Base-by-base conservation (phyloP, 1,140 invertebrate species). In the Linepithema humile region DNA sequence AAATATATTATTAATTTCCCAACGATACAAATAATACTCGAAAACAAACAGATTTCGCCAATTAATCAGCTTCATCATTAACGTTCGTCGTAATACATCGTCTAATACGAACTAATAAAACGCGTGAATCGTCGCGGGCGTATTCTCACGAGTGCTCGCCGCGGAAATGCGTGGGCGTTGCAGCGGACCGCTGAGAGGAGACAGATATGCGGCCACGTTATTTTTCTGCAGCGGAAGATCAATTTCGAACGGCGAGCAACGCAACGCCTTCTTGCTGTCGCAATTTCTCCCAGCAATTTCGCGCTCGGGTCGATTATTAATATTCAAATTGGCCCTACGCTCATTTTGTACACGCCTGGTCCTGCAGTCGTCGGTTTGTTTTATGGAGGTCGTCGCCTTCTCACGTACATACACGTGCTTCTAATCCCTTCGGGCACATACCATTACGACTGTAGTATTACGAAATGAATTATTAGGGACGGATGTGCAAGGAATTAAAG, bases 211-310 rank as follows among this genome's bases (percentile, higher is more conserved):
- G 35, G 10, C 9, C 9, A 29, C 10, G 43, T 26, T 50, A 20
- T 53, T 53, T 6, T 40, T 40, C 17, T 48, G 32, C 29, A 20
- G 72, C n/a, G 6, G 32, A 55, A 69, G 45, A 67, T 78, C 45
- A 38, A 78, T 78, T 69, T 69, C 35, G 15, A n/a, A 62, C 38
- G n/a, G 23, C 38, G 20, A 29, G 5, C 20, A 32, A 26, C 40
- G 32, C 32, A 29, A 69, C 64, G 75, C 48, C 75, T 69, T 78
- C 26, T 35, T 80, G 35, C 75, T 70, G 48, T 69, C 23, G 48
- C 48, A 70, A 70, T 80, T 40, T 77, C 29, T 45, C 26, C 23
- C n/a, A 23, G 29, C 48, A 80, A 80, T 70, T 80, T 70, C 64
- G 62, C 48, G 17, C 59, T 32, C 23, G 23, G 23, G 17, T 9